Evolutionary conservation across 2,797 vertebrate species (phyloP).

Genomic region (Cetoscarus ocellatus): DNA sequence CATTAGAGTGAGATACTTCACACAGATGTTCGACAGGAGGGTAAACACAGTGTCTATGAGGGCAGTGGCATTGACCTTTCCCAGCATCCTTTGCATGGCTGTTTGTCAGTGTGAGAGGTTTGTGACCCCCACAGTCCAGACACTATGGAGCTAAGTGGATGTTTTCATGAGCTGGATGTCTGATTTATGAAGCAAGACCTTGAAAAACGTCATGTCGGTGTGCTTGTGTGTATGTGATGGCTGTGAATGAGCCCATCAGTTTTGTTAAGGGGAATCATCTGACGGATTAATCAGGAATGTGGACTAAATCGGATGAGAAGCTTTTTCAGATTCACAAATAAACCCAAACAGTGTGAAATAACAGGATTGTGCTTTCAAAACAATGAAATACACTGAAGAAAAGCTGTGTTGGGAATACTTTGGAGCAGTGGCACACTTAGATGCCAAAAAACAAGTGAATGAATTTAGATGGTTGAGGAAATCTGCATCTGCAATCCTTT

Average conservation of each 20-base stretch:
- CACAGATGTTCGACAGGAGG: constrained; percentile 20
- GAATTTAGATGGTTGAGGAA: background rate
- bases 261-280: constrained; percentile 4
- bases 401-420: constrained; percentile 12
- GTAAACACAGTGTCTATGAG: constrained; percentile 23
- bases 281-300: constrained; percentile 20
- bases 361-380: constrained; percentile 17
- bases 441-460: background rate
- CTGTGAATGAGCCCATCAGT: constrained; percentile 10
- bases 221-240: constrained; percentile 1
- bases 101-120: constrained; percentile 33
- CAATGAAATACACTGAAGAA: background rate
- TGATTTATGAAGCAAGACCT: constrained; percentile 44
- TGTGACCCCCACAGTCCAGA: constrained; percentile 27
- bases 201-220: constrained; percentile 6
- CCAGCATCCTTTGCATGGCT: constrained; percentile 1
- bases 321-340: constrained; percentile 32
- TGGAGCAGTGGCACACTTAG: background rate
- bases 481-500: background rate
- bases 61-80: constrained; percentile 26
- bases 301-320: constrained; percentile 35
- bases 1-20: constrained; percentile 45
- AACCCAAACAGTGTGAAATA: constrained; percentile 22
- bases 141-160: constrained; percentile 25
- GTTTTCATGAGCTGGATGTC: constrained; percentile 17